Conservation (phyloP, 2,888 invertebrate species). For the Volucella inanis region DNA sequence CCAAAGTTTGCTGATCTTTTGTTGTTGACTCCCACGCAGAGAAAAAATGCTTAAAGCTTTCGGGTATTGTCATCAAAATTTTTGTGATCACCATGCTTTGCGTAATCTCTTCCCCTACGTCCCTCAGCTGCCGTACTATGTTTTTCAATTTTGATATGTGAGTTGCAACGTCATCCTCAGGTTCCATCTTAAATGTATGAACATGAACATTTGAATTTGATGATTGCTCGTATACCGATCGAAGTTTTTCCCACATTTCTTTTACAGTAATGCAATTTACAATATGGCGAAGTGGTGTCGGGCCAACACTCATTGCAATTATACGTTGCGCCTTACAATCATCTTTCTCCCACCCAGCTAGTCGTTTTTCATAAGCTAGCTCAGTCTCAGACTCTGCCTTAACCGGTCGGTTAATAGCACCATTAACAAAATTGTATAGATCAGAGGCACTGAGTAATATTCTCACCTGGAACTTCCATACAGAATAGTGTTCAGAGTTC, state of each 20-base stretch:
- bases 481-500: not conserved
- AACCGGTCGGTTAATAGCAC: not conserved
- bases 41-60: constrained; percentile 73
- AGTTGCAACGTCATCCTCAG: constrained; percentile 54
- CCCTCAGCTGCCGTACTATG: constrained; percentile 41
- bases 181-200: constrained; percentile 57
- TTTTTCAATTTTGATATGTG: constrained; percentile 59
- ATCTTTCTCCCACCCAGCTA: not conserved
- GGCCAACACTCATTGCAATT: not conserved
- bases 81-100: constrained; percentile 72
- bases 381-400: constrained; percentile 12
- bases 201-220: constrained; percentile 77
- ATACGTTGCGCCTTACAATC: constrained; percentile 7
- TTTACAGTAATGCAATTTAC: not conserved
- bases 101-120: constrained; percentile 61
- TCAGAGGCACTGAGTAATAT: not conserved
- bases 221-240: constrained; percentile 77
- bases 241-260: no score
- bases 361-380: not conserved
- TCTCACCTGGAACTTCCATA: not conserved
- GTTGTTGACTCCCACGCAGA: constrained; percentile 73
- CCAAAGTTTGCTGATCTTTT: constrained; percentile 74
- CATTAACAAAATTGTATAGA: not conserved
- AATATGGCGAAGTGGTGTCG: constrained; percentile 5
- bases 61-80: constrained; percentile 75